Conservation (phyloP, 1,140 invertebrate species). For the Cydia strobilella region DNA sequence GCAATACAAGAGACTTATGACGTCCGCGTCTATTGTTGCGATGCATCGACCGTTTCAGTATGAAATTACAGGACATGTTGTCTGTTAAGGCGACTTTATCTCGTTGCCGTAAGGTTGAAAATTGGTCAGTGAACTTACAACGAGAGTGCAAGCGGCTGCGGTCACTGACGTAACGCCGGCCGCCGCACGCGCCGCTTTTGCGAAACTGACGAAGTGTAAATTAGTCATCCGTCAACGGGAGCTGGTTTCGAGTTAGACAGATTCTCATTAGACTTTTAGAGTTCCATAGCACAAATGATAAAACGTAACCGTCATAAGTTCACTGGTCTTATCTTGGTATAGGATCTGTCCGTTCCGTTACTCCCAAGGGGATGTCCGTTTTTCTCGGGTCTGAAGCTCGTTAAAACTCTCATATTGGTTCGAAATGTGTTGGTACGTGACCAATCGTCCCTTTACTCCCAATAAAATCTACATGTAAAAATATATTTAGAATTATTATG, state of each 20-base stretch:
- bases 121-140: background rate
- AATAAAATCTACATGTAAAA: no score
- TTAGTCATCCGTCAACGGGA: conserved; percentile 8
- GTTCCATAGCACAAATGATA: background rate
- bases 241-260: conserved; percentile 9
- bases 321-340: background rate
- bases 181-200: background rate
- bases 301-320: background rate
- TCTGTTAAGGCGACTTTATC: background rate
- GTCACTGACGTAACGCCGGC: background rate
- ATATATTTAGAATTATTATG: no score
- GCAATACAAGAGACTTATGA: conserved; percentile 1
- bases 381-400: background rate
- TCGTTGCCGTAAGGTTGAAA: background rate
- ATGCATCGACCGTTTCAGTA: conserved; percentile 9
- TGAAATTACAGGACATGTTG: background rate
- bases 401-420: background rate
- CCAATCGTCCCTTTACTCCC: background rate
- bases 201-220: conserved; percentile 1
- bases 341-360: background rate
- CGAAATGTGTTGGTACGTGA: background rate
- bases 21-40: conserved; percentile 18
- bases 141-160: conserved; percentile 15
- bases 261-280: background rate
- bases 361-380: background rate